Evolutionary conservation across 2,888 invertebrate species (phyloP), one percentile per base, ranked within the genome.

Genomic region (Horisme vitalbata): DNA sequence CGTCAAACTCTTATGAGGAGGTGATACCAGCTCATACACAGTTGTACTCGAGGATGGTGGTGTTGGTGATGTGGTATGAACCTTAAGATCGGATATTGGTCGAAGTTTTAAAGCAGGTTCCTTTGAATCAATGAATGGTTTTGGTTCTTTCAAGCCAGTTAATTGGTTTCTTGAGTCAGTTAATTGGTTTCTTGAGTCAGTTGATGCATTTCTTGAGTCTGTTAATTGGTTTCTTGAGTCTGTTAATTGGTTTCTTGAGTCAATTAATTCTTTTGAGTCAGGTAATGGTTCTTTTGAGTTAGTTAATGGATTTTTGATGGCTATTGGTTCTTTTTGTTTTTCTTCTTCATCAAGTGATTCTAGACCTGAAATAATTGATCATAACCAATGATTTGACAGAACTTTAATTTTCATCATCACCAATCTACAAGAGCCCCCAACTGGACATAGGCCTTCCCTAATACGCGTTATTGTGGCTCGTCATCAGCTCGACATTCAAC

Each of bases 1-100:
- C 0, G 62, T 48, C 24, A 58, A 26, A n/a, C 43, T 46, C 24
- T 18, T 21, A 8, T 46, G 41, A 3, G 49, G 43, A 2, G 43
- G 46, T 5, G 45, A 46, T 2, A 34, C 15, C 6, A 49, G 9
- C 9, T 45, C 37, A 8, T 43, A 48, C 21, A 11, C n/a, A 2
- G 6, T 6, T 5, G 12, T 6, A 4, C 24, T 24, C 24, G 11
- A 12, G 3, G 21, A 1, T 2, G 14, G 38, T 8, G 11, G 9
- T 4, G 18, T 5, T 4, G 18, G 4, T n/a, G n/a, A n/a, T n/a
- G n/a, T n/a, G n/a, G 38, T 18, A 2, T 39, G 33, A 2, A 37
- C 9, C 3, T 18, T 23, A 7, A 28, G 23, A 2, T 43, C 23
- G 1, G 13, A 13, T 4, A 8, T 2, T 5, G 20, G 5, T 20